These are phyloP conservation scores for Metacarcinus magister DNA, from an alignment of 2,888 invertebrate species.

Conservation along the genomic window DNA sequence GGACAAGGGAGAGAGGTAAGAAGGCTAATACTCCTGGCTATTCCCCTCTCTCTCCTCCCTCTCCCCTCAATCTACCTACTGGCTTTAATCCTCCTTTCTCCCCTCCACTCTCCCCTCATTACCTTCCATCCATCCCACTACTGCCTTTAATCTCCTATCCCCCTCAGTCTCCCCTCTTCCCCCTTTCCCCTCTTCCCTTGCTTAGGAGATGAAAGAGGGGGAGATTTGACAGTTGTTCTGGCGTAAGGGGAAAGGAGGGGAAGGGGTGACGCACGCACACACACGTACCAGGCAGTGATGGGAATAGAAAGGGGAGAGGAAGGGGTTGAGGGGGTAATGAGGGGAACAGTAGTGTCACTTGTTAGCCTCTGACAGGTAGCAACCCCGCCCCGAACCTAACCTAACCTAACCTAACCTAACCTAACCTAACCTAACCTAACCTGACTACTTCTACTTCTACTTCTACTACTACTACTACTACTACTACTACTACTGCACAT, in stretches of 20 bases:
- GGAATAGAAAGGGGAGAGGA: neutral
- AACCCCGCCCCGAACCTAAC: neutral
- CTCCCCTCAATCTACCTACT: neutral
- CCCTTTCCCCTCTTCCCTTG: neutral
- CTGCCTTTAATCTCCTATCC: neutral
- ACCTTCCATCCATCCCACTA: no score
- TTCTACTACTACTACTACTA: neutral
- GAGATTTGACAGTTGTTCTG: neutral
- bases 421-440: neutral
- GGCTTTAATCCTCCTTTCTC: neutral
- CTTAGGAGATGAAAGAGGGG: neutral
- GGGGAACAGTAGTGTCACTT: constrained; percentile 19
- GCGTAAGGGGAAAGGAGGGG: neutral
- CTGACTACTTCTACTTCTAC: neutral
- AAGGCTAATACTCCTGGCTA: neutral
- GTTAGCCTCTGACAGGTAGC: neutral
- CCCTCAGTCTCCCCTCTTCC: neutral
- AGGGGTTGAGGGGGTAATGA: neutral
- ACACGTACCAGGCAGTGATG: neutral
- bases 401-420: neutral
- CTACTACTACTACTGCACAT: neutral
- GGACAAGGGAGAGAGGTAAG: neutral
- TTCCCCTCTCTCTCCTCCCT: neutral
- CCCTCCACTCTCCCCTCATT: neutral
- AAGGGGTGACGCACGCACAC: neutral